A percentile compares a stretch with the other conserved stretches of the same genome.
These are phyloP conservation scores for Eulacestoma nigropectus DNA, from an alignment of 2,113 vertebrate genomes.

Conservation along the genomic window DNA sequence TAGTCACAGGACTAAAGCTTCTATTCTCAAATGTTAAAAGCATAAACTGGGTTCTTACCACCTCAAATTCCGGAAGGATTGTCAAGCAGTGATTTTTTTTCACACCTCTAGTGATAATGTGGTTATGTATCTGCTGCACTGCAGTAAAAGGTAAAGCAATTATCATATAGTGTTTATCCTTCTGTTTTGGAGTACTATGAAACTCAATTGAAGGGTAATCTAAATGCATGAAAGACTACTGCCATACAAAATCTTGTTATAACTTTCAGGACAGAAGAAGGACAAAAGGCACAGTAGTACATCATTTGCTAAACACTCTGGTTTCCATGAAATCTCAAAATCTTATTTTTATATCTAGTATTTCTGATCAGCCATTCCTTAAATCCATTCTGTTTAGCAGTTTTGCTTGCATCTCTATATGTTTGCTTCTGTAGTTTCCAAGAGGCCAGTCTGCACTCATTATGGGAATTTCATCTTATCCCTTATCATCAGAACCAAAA, in stretches of 20 bases:
- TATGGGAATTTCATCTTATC: background rate
- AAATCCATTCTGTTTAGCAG: background rate
- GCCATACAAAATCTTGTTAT: background rate
- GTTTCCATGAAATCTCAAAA: background rate
- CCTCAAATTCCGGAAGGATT: background rate
- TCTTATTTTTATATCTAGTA: background rate
- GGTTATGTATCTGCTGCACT: background rate
- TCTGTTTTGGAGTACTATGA: background rate
- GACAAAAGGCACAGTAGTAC: background rate
- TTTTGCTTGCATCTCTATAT: background rate
- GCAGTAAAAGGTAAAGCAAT: slow-evolving; percentile 36
- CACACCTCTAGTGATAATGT: background rate
- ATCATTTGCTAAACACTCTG: background rate
- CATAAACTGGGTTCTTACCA: background rate
- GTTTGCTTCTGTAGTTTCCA: background rate
- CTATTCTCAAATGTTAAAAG: background rate
- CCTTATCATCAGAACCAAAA: background rate
- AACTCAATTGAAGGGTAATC: slow-evolving; percentile 26
- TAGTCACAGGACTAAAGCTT: background rate
- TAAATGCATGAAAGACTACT: slow-evolving; percentile 38
- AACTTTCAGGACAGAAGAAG: slow-evolving; percentile 8
- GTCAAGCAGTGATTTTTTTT: background rate
- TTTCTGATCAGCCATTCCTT: background rate
- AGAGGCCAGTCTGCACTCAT: background rate
- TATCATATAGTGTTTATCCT: slow-evolving; percentile 42